Percentiles rank a stretch among this genome's conserved stretches.
phyloP scores from a whole-genome alignment of 2,888 invertebrate genomes.

The Andrena fulva region DNA sequence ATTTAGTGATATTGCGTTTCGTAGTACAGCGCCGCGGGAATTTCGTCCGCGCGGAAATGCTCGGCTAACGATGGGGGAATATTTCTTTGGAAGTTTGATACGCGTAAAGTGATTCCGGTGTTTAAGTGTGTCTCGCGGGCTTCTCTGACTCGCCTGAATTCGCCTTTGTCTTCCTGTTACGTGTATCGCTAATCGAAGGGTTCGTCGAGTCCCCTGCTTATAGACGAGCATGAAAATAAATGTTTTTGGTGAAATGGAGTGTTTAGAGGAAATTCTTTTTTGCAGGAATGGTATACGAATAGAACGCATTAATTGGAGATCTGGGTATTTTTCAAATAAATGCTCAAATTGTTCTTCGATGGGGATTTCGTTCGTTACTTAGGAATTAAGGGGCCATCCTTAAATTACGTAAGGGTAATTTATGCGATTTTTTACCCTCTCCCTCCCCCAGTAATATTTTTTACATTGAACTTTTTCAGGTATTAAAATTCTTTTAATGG shows the following conservation, averaged over 20 bases:
- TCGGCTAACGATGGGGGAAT: constrained; percentile 1
- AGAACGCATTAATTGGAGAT: no score
- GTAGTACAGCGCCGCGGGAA: neutral
- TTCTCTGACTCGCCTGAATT: neutral
- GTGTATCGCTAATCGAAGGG: neutral
- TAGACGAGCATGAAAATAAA: constrained; percentile 25
- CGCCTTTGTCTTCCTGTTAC: constrained; percentile 17
- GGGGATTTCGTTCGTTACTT: no score
- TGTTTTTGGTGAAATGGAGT: constrained; percentile 17
- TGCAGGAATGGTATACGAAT: no score
- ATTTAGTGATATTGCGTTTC: constrained; percentile 28
- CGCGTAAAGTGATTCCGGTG: neutral
- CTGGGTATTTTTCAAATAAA: no score
- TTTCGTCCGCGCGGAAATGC: constrained; percentile 9
- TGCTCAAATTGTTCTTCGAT: no score
- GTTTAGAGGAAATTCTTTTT: neutral
- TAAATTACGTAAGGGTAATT: no score
- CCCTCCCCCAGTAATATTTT: no score
- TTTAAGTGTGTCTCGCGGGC: neutral
- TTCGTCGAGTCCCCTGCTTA: constrained; percentile 12
- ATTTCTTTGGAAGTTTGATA: neutral
- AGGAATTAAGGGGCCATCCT: no score
- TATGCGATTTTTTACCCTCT: no score
- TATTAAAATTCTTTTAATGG: no score
- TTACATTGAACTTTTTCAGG: no score